Evolutionary conservation across 1,140 invertebrate species (phyloP).

Genomic region (Vanessa tameamea): DNA sequence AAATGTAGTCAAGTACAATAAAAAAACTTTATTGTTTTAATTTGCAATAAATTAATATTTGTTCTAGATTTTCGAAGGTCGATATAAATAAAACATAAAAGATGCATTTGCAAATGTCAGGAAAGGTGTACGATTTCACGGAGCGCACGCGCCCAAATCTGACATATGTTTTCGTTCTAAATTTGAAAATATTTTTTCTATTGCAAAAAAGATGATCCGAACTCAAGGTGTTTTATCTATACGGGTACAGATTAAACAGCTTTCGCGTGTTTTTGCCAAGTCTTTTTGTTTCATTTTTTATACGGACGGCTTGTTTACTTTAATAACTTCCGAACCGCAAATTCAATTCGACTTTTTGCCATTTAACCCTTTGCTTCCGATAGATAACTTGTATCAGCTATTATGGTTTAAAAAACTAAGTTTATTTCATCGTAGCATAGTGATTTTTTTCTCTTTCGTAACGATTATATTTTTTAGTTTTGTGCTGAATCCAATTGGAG

Average conservation of each 20-base stretch:
- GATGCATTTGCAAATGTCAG: slow-evolving; percentile 54
- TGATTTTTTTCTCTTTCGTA: neutral
- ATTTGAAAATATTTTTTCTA: slow-evolving; percentile 45
- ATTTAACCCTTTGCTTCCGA: slow-evolving; percentile 45
- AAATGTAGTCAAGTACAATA: no score
- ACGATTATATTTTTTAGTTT: slow-evolving; percentile 1
- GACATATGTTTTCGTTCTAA: slow-evolving; percentile 57
- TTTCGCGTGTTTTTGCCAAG: slow-evolving; percentile 53
- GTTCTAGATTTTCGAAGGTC: neutral
- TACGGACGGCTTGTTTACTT: slow-evolving; percentile 43
- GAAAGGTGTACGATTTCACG: slow-evolving; percentile 63
- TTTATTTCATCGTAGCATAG: neutral
- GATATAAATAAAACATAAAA: slow-evolving; percentile 25
- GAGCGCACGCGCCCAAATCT: slow-evolving; percentile 53
- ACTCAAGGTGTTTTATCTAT: slow-evolving; percentile 60
- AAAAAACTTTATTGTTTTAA: neutral
- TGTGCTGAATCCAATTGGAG: neutral
- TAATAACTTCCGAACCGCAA: slow-evolving; percentile 47
- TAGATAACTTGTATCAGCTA: slow-evolving; percentile 16
- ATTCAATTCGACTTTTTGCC: slow-evolving; percentile 43
- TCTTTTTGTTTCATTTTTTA: slow-evolving; percentile 48
- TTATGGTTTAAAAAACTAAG: neutral
- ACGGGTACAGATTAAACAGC: slow-evolving; percentile 49
- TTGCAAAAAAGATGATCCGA: slow-evolving; percentile 46
- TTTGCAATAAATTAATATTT: neutral